These are phyloP conservation scores for Lacerta viridis DNA, from an alignment of 2,797 vertebrate species.

Conservation along the genomic window DNA sequence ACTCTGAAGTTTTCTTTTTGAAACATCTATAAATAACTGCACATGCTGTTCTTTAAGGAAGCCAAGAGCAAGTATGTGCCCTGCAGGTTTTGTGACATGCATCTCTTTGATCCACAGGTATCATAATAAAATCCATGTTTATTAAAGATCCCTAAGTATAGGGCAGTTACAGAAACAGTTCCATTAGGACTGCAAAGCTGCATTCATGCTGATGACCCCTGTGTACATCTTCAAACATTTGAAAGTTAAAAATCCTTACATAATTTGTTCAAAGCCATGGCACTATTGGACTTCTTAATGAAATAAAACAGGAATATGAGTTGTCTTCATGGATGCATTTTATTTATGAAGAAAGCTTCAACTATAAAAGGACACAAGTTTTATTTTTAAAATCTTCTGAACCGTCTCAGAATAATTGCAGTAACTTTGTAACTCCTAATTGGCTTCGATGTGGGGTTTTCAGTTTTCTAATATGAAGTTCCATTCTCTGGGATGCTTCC, in stretches of 20 bases:
- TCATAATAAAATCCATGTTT: not conserved
- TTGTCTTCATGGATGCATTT: not conserved
- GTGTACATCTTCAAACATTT: not conserved
- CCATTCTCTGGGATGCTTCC: not conserved
- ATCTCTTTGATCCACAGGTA: not conserved
- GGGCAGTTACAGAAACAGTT: not conserved
- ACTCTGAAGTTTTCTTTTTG: conserved; percentile 34
- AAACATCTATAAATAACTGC: conserved; percentile 2
- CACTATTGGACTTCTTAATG: not conserved
- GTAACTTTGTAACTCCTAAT: not conserved
- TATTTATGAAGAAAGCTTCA: conserved; percentile 13
- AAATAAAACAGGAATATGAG: not conserved
- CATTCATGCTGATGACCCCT: not conserved
- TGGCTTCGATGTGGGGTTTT: not conserved
- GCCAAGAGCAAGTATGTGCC: not conserved
- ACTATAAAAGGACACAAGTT: conserved; percentile 10
- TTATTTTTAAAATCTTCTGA: conserved; percentile 19
- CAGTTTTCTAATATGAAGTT: not conserved
- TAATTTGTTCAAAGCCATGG: not conserved
- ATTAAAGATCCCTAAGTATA: conserved; percentile 1
- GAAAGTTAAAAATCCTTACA: not conserved
- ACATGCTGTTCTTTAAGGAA: not conserved
- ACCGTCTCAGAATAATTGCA: conserved; percentile 10
- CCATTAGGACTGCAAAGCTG: not conserved
- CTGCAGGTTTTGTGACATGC: not conserved